Conservation (phyloP, 2,113 vertebrate genomes). For the Tetrax tetrax region DNA sequence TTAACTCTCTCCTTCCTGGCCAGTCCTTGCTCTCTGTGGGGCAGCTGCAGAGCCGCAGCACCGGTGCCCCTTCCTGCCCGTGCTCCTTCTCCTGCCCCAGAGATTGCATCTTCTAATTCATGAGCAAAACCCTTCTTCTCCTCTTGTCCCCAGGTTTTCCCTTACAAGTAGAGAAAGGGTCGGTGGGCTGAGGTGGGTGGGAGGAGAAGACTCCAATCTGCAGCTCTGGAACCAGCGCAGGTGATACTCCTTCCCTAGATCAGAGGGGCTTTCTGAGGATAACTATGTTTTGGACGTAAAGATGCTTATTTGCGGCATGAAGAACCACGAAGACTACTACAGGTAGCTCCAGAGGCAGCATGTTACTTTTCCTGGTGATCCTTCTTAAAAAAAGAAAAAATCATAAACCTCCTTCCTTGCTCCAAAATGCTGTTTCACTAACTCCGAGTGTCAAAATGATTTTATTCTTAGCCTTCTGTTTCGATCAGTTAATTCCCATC, state of each 20-base stretch:
- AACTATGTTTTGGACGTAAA: background rate
- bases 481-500: conserved; percentile 58
- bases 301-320: background rate
- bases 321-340: background rate
- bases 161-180: background rate
- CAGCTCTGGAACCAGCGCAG: rapidly evolving
- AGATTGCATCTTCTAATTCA: background rate
- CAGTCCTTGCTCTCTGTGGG: rapidly evolving
- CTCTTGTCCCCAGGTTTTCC: background rate
- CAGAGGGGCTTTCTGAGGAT: background rate
- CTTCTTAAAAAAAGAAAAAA: background rate
- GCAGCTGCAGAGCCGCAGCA: background rate
- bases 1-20: background rate
- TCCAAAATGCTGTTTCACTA: conserved; percentile 48
- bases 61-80: background rate
- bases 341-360: background rate
- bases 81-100: background rate
- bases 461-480: conserved; percentile 63
- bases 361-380: background rate
- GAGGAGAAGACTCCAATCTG: background rate
- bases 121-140: background rate
- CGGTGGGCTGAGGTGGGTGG: background rate
- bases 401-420: conserved; percentile 7
- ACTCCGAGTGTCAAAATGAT: background rate
- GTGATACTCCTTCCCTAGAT: background rate